Base-by-base conservation (phyloP, 2,113 vertebrate genomes). In the Mohoua ochrocephala region DNA sequence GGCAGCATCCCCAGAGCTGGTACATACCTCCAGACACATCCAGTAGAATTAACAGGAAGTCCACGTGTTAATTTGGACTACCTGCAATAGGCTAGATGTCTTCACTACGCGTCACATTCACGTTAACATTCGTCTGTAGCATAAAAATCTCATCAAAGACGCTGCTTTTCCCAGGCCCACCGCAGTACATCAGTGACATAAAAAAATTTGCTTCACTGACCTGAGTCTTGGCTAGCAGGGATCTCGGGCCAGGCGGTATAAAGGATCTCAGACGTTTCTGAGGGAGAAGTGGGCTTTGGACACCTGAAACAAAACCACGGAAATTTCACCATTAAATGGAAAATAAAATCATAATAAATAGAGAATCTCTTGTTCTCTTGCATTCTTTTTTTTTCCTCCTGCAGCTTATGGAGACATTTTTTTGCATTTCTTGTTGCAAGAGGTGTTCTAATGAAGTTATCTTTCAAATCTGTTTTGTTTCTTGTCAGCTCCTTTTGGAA, bases 131-230 rank as follows among this genome's bases (percentile, higher is more conserved):
- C 49, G 24, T n/a, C 59, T 86, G 26, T 42, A 84, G 44, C 5
- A 9, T 20, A 67, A 31, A 5, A 71, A n/a, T 52, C 24, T 9
- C 13, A 9, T 26, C 0, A 0, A 67, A 78, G 39, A 35, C 35
- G 30, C 13, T 33, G 14, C 9, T 75, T 30, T 84, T 84, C 22
- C 33, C 42, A 65, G 33, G 17, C 12, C 16, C 37, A 56, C 15
- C 30, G 59, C 8, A 70, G 27, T 37, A 41, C 23, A 45, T 42
- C 19, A 54, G 8, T 28, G 28, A 67, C 19, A 41, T 5, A 13
- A 19, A 15, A 33, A n/a, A 10, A 6, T 3, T 3, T 30, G 0
- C 21, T 79, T 53, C 47, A n/a, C 26, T 61, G 31, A 37, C 17
- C 17, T 37, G 31, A 80, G 21, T 64, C 30, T 50, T 91, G 44